Percentiles rank a stretch among this genome's conserved stretches.
Conservation (phyloP, 1,140 invertebrate genomes). For the Paraescarpia echinospica region DNA sequence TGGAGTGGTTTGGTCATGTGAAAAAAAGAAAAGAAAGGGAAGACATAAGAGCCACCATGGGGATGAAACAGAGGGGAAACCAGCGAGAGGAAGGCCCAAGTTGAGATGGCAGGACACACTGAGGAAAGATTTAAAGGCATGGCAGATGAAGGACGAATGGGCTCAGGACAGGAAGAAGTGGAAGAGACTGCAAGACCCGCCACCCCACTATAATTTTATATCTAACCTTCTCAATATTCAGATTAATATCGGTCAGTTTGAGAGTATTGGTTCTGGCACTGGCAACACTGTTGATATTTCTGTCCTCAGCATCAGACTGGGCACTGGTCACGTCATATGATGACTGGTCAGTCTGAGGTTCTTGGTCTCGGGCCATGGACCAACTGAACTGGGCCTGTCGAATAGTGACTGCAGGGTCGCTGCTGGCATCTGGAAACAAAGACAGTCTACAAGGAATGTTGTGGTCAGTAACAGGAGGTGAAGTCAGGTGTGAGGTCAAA, state of each 20-base stretch:
- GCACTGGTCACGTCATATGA: background rate
- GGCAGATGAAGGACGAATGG: too few species aligned
- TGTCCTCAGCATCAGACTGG: conserved; percentile 6
- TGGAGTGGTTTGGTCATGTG: too few species aligned
- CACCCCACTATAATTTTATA: too few species aligned
- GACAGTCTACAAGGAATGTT: background rate
- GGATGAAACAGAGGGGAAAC: too few species aligned
- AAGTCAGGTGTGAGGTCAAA: background rate
- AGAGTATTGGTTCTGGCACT: background rate
- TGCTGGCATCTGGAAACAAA: conserved; percentile 6
- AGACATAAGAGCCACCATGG: too few species aligned
- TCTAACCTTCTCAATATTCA: conserved; percentile 37
- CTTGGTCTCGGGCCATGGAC: background rate
- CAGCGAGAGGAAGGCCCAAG: too few species aligned
- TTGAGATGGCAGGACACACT: too few species aligned
- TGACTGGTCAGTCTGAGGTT: background rate
- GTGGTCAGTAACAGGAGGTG: background rate
- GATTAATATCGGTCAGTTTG: conserved; percentile 36
- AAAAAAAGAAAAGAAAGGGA: too few species aligned
- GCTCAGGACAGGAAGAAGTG: too few species aligned
- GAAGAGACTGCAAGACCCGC: too few species aligned
- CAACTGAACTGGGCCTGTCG: background rate
- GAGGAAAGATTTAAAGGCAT: too few species aligned
- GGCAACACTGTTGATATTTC: background rate
- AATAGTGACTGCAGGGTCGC: background rate